Base-by-base conservation (phyloP, 2,113 vertebrate species). In the Cisticola juncidis region DNA sequence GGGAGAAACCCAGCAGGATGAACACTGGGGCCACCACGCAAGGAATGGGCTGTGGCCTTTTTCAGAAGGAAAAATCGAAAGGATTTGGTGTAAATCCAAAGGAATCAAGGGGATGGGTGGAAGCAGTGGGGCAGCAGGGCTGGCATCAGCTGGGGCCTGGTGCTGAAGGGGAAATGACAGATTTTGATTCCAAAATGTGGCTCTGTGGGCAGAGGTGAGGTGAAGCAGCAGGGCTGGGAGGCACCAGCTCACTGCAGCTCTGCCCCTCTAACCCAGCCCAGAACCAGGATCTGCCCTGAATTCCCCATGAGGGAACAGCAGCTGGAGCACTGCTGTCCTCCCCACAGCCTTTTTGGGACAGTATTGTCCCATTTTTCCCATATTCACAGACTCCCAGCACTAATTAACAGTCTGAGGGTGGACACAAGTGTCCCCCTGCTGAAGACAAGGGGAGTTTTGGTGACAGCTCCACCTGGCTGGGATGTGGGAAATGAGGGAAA, bases 381-480 rank as follows among this genome's bases (percentile, higher is more conserved):
- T 1, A n/a, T 5, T 25, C 56, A 69, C 21, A 38, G 29, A 42
- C 26, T 58, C 19, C 54, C 60, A 70, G 0, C 29, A 9, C 15
- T 28, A 16, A 70, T 1, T 9, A 19, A 16, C 0, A 28, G 24
- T 1, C 9, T 6, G 48, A 45, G 29, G 8, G 31, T 51, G 21
- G 38, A 6, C n/a, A 70, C 12, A 50, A 25, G 14, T 18, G 17
- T 31, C n/a, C n/a, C 83, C 9, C 45, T 44, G 31, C 51, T 74
- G 38, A 26, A 7, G 48, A 5, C 38, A 38, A 29, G 24, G 29
- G 26, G 33, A 90, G 26, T 11, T 80, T 38, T 72, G 68, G 48
- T 33, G 58, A 14, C 56, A 92, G 58, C 38, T 68, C 29, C 58
- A 68, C 1, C 23, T 51, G 53, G 44, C 35, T 2, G 3, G 53